phyloP scores from a whole-genome alignment of 2,797 vertebrate genomes.

The Paedocypris micromegethes region DNA sequence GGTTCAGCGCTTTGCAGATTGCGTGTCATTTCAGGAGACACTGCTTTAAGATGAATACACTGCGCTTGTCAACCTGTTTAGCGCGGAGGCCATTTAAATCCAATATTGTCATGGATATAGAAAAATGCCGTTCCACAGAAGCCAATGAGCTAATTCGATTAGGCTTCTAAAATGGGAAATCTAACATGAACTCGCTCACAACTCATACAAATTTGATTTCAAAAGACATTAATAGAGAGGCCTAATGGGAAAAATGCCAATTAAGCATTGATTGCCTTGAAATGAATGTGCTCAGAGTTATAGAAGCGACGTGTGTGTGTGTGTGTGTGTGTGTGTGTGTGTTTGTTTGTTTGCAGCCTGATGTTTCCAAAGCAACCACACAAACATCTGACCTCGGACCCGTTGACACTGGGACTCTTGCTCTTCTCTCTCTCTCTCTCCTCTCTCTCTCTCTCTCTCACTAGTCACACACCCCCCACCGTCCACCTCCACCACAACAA shows the following conservation, averaged over 20 bases:
- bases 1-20: slow-evolving; percentile 27
- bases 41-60: slow-evolving; percentile 37
- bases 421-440: slow-evolving; percentile 36
- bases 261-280: slow-evolving; percentile 68
- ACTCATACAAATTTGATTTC: slow-evolving; percentile 70
- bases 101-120: slow-evolving; percentile 39
- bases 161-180: slow-evolving; percentile 49
- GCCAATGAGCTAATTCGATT: slow-evolving; percentile 43
- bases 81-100: slow-evolving; percentile 35
- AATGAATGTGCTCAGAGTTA: slow-evolving; percentile 52
- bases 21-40: slow-evolving; percentile 36
- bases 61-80: slow-evolving; percentile 36
- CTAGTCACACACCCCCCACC: too few species aligned
- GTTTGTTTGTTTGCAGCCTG: slow-evolving; percentile 10
- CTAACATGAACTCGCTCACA: slow-evolving; percentile 64
- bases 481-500: too few species aligned
- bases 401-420: slow-evolving; percentile 44
- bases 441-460: slow-evolving; percentile 37
- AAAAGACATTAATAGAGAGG: slow-evolving; percentile 70
- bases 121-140: slow-evolving; percentile 43
- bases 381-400: slow-evolving; percentile 49
- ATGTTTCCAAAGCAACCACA: slow-evolving; percentile 31
- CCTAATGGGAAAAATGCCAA: slow-evolving; percentile 69
- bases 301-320: slow-evolving; percentile 35
- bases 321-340: slow-evolving; percentile 18